Conservation (phyloP, 2,797 vertebrate genomes). For the Chelidonichthys spinosus region DNA sequence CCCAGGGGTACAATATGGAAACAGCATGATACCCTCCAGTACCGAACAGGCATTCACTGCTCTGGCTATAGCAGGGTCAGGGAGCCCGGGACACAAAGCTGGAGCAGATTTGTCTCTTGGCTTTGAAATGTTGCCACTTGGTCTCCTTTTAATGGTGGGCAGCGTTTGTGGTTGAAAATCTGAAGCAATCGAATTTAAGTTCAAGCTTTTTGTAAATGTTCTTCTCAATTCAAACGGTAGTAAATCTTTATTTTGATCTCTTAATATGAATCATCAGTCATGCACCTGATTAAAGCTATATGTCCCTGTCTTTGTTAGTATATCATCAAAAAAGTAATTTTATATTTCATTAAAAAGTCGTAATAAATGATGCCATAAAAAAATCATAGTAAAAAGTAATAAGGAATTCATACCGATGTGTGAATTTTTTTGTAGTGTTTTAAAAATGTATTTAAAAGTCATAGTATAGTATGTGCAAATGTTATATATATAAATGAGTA, state of each 20-base stretch:
- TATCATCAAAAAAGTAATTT: neutral
- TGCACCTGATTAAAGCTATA: conserved; percentile 44
- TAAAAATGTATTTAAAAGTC: too few species aligned
- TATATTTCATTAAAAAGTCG: neutral
- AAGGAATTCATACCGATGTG: too few species aligned
- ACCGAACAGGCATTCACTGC: conserved; percentile 69
- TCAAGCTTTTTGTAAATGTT: conserved; percentile 41
- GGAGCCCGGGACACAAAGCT: conserved; percentile 71
- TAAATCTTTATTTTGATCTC: conserved; percentile 26
- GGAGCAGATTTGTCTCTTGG: conserved; percentile 50
- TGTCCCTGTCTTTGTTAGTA: neutral
- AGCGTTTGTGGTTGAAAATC: conserved; percentile 53
- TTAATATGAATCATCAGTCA: conserved; percentile 18
- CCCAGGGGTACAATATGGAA: conserved; percentile 82
- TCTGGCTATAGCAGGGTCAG: conserved; percentile 50
- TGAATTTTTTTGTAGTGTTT: too few species aligned
- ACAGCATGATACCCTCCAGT: conserved; percentile 80
- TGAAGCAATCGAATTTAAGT: conserved; percentile 73
- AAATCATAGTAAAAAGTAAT: neutral
- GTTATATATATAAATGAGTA: too few species aligned
- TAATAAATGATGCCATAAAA: neutral
- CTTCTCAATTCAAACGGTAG: conserved; percentile 53
- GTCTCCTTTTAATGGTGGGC: conserved; percentile 48
- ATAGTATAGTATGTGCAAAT: too few species aligned
- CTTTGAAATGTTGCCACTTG: conserved; percentile 67